Conservation (phyloP, 2,797 vertebrate species). For the Glyptemys insculpta region DNA sequence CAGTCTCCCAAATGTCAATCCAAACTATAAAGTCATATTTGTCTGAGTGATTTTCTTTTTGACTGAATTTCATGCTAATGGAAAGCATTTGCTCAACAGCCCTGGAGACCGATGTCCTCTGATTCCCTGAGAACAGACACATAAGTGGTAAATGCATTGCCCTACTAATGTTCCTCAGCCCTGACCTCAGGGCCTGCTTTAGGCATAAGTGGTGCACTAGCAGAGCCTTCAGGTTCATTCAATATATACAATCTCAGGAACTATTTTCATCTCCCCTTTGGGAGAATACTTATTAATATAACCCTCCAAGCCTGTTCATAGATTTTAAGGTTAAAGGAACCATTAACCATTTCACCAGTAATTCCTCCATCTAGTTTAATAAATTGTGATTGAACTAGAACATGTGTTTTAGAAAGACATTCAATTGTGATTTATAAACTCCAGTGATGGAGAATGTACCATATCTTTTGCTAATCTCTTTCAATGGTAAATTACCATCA, state of each 20-base stretch:
- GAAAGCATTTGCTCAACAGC: not conserved
- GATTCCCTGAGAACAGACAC: not conserved
- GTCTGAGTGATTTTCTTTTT: not conserved
- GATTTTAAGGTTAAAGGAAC: not conserved
- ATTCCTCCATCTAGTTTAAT: not conserved
- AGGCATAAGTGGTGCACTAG: not conserved
- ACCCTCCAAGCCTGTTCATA: not conserved
- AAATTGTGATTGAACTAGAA: not conserved
- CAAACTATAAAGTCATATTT: not conserved
- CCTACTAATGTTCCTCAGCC: not conserved
- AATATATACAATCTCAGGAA: not conserved
- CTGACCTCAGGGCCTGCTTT: not conserved
- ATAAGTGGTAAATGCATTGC: not conserved
- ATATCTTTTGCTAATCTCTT: not conserved
- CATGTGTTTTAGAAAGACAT: not conserved
- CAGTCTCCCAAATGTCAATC: not conserved
- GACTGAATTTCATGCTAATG: not conserved
- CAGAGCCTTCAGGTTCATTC: not conserved
- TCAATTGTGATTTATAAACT: not conserved
- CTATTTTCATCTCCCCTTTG: not conserved
- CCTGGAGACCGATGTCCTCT: rapidly evolving
- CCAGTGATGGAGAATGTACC: not conserved
- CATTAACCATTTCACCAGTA: not conserved
- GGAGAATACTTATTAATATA: not conserved
- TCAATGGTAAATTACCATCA: not conserved